These are phyloP conservation scores for Sebastes nivosus DNA, from an alignment of 2,797 vertebrate species.

Conservation along the genomic window DNA sequence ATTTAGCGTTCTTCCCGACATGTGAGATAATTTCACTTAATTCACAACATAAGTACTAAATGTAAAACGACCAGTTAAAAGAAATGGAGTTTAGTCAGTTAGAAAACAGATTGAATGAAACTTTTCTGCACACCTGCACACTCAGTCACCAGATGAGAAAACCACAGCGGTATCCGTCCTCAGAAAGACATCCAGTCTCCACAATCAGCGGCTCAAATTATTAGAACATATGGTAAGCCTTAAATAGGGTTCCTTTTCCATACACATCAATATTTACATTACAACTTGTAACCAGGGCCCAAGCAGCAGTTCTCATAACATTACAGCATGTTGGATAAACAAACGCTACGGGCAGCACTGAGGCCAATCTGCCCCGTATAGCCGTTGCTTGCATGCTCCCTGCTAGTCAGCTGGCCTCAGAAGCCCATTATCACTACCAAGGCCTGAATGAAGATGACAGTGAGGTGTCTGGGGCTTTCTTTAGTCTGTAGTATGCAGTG, in stretches of 20 bases:
- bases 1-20: no score
- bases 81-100: neutral
- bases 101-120: neutral
- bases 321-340: conserved; percentile 80
- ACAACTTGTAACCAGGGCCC: conserved; percentile 65
- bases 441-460: conserved; percentile 47
- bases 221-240: conserved; percentile 75
- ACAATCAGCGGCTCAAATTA: conserved; percentile 67
- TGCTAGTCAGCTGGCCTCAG: conserved; percentile 41
- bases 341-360: conserved; percentile 63
- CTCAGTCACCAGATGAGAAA: conserved; percentile 10
- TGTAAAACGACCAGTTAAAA: neutral
- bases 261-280: conserved; percentile 80
- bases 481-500: neutral
- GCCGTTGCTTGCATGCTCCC: conserved; percentile 45
- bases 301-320: conserved; percentile 76
- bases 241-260: conserved; percentile 72
- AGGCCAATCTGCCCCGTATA: conserved; percentile 35
- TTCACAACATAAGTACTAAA: neutral
- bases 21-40: neutral
- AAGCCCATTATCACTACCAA: conserved; percentile 45
- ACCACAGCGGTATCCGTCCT: neutral
- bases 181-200: conserved; percentile 41
- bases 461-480: conserved; percentile 29
- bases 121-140: conserved; percentile 6